phyloP scores from a whole-genome alignment of 64 coral and sea anemone genomes.

The Montipora cactus region DNA sequence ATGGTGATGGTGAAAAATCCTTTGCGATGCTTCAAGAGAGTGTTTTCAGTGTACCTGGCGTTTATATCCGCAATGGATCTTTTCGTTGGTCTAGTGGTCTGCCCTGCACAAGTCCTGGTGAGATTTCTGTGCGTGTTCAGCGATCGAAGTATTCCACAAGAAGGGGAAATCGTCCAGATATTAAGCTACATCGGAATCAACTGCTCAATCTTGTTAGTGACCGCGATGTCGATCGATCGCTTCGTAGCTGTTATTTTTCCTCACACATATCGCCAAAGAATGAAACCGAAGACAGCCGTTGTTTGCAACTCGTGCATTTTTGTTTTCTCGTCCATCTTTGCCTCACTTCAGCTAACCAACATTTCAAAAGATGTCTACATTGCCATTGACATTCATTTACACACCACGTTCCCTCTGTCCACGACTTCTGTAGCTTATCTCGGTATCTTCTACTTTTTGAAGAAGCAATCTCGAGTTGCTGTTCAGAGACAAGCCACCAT shows the following conservation, averaged over 20 bases:
- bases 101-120: not conserved
- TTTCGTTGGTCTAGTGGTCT: not conserved
- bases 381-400: not conserved
- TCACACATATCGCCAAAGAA: not conserved
- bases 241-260: not conserved
- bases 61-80: not conserved
- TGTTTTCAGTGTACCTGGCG: not conserved
- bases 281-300: not conserved
- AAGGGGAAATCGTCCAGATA: not conserved
- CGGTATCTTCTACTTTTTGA: not conserved
- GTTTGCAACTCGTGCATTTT: not conserved
- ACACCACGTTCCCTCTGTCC: constrained; percentile 1
- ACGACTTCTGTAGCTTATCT: not conserved
- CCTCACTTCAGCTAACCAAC: not conserved
- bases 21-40: constrained; percentile 9
- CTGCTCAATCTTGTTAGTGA: not conserved
- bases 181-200: constrained; percentile 11
- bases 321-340: constrained; percentile 19
- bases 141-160: not conserved
- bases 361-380: constrained; percentile 1
- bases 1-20: not conserved
- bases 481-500: not conserved
- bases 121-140: constrained; percentile 21
- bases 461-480: not conserved
- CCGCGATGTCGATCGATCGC: constrained; percentile 23